Evolutionary conservation across 2,797 vertebrate species (phyloP).

Genomic region (Rhinella marina): DNA sequence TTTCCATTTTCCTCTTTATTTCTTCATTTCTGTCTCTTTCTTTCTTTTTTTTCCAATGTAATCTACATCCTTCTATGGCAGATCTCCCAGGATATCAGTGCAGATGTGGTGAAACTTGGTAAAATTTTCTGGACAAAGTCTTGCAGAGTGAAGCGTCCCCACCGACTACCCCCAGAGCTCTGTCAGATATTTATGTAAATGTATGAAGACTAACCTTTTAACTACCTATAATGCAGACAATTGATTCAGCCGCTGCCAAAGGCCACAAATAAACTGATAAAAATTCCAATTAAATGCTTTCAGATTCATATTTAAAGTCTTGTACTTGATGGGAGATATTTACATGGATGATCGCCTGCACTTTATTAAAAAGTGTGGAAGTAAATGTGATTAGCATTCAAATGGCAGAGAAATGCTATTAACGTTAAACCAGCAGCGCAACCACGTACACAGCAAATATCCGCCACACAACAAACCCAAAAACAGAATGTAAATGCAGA

Average conservation of each 20-base stretch:
- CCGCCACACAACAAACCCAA: neutral
- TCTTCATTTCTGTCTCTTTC: neutral
- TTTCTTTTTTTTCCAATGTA: too few relatives aligned
- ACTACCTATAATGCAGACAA: constrained; percentile 16
- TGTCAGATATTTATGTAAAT: constrained; percentile 1
- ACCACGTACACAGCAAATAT: neutral
- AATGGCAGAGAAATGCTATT: constrained; percentile 25
- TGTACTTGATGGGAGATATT: constrained; percentile 34
- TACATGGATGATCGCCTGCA: constrained; percentile 36
- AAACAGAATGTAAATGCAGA: neutral
- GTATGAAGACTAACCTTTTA: neutral
- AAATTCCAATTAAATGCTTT: constrained; percentile 39
- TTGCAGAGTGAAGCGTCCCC: too few relatives aligned
- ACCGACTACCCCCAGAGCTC: neutral
- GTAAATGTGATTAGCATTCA: constrained; percentile 36
- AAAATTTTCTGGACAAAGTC: neutral
- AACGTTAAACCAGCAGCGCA: neutral
- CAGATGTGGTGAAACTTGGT: neutral
- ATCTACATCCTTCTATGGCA: neutral
- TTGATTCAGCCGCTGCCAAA: neutral
- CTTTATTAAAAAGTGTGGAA: constrained; percentile 47
- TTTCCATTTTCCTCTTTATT: too few relatives aligned
- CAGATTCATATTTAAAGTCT: constrained; percentile 29
- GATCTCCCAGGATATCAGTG: neutral
- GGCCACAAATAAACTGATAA: constrained; percentile 30